Conservation (phyloP, 2,888 invertebrate genomes). For the Folsomia candida region DNA sequence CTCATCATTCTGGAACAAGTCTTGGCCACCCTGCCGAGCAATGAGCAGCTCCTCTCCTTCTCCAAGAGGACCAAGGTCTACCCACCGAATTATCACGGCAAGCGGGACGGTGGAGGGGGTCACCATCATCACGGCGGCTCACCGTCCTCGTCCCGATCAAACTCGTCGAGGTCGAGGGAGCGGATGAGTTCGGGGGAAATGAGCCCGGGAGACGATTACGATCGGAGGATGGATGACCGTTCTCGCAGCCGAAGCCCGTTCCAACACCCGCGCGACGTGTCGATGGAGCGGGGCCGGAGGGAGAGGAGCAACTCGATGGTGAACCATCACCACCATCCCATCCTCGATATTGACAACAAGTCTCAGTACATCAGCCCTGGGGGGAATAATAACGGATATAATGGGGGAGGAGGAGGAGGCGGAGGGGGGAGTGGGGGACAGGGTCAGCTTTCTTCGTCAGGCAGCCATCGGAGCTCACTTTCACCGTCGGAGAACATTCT, state of each 20-base stretch:
- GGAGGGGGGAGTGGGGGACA: too few species aligned
- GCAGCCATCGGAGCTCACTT: conserved; percentile 42
- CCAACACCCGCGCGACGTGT: conserved; percentile 35
- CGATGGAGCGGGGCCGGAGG: background rate
- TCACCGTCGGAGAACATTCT: conserved; percentile 50
- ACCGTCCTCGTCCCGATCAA: background rate
- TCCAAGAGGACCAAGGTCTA: conserved; percentile 69
- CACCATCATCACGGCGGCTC: too few species aligned
- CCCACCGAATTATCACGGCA: conserved; percentile 47
- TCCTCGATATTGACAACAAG: conserved; percentile 49
- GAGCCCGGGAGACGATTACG: conserved; percentile 37
- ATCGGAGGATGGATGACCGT: conserved; percentile 41
- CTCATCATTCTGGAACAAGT: conserved; percentile 86
- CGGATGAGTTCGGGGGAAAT: conserved; percentile 32
- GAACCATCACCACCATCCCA: conserved; percentile 33
- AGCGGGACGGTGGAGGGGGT: conserved; percentile 28
- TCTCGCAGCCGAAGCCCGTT: conserved; percentile 48
- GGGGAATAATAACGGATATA: conserved; percentile 52
- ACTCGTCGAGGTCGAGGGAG: conserved; percentile 22
- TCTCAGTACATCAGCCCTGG: conserved; percentile 51
- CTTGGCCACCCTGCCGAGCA: conserved; percentile 76
- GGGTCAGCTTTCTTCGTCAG: background rate
- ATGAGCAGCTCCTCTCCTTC: conserved; percentile 78
- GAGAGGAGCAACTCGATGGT: background rate
- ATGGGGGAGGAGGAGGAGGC: too few species aligned